Evolutionary conservation across 2,888 invertebrate species (phyloP).

Genomic region (Augochlorella aurata): DNA sequence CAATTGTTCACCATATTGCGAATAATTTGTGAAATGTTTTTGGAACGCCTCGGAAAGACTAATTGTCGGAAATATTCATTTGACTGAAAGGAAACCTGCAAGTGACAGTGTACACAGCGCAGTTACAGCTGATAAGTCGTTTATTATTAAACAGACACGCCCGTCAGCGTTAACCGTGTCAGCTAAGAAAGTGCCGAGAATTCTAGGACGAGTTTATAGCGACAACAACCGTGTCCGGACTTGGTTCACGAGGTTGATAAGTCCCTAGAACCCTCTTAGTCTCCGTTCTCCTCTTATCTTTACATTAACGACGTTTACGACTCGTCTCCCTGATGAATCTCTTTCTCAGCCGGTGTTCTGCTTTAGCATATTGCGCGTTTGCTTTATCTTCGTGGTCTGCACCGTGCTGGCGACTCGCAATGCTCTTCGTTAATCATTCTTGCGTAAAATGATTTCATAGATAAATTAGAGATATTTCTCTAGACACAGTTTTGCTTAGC

Average conservation of each 20-base stretch:
- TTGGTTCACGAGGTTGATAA: slow-evolving; percentile 56
- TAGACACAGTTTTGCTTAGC: neutral
- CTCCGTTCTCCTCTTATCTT: slow-evolving; percentile 23
- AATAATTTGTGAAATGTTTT: no score
- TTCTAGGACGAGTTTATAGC: slow-evolving; percentile 55
- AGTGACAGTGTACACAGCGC: neutral
- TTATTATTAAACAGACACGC: slow-evolving; percentile 16
- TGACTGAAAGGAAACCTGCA: neutral
- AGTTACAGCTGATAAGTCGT: neutral
- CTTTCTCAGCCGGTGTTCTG: neutral
- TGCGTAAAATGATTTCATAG: neutral
- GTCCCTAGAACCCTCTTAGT: slow-evolving; percentile 6
- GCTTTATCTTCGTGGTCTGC: neutral
- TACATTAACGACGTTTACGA: slow-evolving; percentile 27
- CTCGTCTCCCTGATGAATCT: slow-evolving; percentile 12
- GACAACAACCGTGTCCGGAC: slow-evolving; percentile 4
- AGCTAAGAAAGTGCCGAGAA: slow-evolving; percentile 20
- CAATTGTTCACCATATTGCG: no score
- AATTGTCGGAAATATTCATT: no score
- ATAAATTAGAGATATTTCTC: neutral
- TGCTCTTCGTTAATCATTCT: neutral
- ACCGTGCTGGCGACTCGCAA: neutral
- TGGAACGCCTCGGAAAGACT: no score
- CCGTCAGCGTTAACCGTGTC: neutral
- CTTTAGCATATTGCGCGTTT: neutral